Evolutionary conservation across 2,797 vertebrate genomes (phyloP).

Genomic region (Lutra lutra): DNA sequence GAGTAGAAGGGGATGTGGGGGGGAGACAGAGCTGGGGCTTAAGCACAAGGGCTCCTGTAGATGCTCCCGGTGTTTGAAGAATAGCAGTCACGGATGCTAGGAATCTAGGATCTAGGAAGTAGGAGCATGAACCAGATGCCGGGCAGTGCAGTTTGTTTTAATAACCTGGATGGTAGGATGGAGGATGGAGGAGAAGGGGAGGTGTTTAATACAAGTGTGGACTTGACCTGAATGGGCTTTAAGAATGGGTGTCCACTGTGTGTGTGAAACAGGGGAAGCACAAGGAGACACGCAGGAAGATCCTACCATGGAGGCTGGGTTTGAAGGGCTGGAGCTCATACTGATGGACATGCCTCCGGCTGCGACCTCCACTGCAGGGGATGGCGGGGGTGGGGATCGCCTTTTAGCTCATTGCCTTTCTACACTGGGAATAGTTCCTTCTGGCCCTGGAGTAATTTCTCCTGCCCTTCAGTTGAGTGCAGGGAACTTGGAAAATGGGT

Average conservation of each 20-base stretch:
- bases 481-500: background rate
- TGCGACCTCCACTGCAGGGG: rapidly evolving
- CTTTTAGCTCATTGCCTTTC: background rate
- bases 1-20: background rate
- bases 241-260: background rate
- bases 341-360: rapidly evolving
- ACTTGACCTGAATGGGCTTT: background rate
- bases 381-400: rapidly evolving
- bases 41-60: background rate
- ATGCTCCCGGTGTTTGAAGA: background rate
- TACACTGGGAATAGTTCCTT: background rate
- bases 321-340: no score
- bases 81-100: rapidly evolving
- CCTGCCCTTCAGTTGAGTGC: background rate
- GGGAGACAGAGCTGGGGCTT: background rate
- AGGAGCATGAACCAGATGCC: rapidly evolving
- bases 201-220: background rate
- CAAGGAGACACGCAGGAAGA: rapidly evolving
- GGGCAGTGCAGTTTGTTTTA: background rate
- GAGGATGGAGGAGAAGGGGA: background rate
- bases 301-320: rapidly evolving
- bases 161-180: background rate
- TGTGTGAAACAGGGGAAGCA: background rate
- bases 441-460: background rate
- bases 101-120: background rate